Evolutionary conservation across 1,140 invertebrate genomes (phyloP).

Genomic region (Cardiocondyla obscurior): DNA sequence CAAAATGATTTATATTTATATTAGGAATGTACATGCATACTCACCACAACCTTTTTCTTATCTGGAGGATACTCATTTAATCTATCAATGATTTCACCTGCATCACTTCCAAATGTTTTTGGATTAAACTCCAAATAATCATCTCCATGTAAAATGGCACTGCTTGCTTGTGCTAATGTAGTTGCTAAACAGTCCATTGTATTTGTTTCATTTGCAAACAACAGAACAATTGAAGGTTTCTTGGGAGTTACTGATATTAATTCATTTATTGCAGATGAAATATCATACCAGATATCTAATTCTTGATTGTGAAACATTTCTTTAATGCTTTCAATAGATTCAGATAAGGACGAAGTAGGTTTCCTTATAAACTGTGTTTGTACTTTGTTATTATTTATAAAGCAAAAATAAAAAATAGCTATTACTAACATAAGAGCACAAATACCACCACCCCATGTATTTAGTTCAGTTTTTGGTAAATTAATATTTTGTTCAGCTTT

Average conservation of each 20-base stretch:
- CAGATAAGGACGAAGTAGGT: not conserved
- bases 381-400: not conserved
- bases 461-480: not conserved
- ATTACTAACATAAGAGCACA: not conserved
- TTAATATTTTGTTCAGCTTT: not conserved
- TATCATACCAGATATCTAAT: slow-evolving; percentile 70
- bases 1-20: not conserved
- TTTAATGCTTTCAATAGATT: slow-evolving; percentile 27
- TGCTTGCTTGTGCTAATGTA: slow-evolving; percentile 68
- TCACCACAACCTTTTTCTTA: slow-evolving; percentile 73
- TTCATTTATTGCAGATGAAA: slow-evolving; percentile 67
- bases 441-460: not conserved
- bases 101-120: slow-evolving; percentile 68
- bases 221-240: slow-evolving; percentile 70
- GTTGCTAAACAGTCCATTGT: slow-evolving; percentile 74
- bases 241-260: slow-evolving; percentile 53
- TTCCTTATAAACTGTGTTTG: not conserved
- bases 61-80: slow-evolving; percentile 51
- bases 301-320: slow-evolving; percentile 72
- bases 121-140: slow-evolving; percentile 64
- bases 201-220: slow-evolving; percentile 70
- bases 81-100: slow-evolving; percentile 67
- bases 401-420: not conserved
- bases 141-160: slow-evolving; percentile 62
- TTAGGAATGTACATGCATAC: slow-evolving; percentile 44